Conservation (phyloP, 2,888 invertebrate genomes). For the Hedya salicella region DNA sequence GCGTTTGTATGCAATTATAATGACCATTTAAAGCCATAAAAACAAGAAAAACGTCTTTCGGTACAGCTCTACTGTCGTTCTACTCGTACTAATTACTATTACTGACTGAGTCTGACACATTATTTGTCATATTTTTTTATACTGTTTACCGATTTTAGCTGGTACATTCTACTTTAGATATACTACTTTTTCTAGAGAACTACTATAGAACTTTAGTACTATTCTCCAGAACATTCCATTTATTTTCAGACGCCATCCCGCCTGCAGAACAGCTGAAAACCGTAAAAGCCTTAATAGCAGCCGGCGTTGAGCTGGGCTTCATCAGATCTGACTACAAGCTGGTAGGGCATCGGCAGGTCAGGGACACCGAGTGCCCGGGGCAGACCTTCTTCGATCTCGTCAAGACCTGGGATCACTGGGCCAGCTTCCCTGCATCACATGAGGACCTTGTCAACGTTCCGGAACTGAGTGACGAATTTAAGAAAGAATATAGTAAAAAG, state of each 20-base stretch:
- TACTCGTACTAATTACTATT: too few species aligned
- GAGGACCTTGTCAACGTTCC: constrained; percentile 55
- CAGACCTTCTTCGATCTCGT: constrained; percentile 85
- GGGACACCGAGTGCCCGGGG: constrained; percentile 87
- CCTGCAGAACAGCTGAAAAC: constrained; percentile 85
- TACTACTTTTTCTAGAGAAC: too few species aligned
- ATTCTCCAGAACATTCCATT: constrained; percentile 20
- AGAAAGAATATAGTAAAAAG: constrained; percentile 18
- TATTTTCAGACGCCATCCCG: constrained; percentile 82
- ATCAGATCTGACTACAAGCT: constrained; percentile 85
- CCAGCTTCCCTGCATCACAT: constrained; percentile 59
- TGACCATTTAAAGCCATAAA: too few species aligned
- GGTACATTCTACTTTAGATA: too few species aligned
- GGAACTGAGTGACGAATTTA: constrained; percentile 49
- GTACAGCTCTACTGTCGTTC: too few species aligned
- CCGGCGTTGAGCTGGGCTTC: constrained; percentile 86
- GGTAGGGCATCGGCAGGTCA: constrained; percentile 83
- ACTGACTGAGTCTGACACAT: too few species aligned
- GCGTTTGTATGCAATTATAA: too few species aligned
- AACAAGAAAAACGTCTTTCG: too few species aligned
- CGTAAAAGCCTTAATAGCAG: constrained; percentile 84
- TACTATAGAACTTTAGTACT: too few species aligned
- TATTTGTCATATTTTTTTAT: too few species aligned
- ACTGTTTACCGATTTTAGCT: too few species aligned
- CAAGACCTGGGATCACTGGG: constrained; percentile 84